Conservation (phyloP, 2,888 invertebrate species). For the Herminia tarsipennalis region DNA sequence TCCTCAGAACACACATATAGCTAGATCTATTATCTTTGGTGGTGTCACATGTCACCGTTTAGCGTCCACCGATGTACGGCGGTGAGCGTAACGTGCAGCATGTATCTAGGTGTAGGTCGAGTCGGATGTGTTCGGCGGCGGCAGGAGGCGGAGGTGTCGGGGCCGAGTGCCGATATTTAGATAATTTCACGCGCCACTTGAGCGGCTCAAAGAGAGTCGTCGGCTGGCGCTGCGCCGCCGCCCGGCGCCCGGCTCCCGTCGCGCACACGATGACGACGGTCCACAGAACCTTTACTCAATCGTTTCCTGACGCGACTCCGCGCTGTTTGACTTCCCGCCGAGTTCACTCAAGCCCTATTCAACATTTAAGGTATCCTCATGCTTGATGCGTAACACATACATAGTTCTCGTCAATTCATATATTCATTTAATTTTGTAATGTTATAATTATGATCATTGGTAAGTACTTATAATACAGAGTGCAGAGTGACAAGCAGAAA, state of each 20-base stretch:
- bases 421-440: too few species aligned
- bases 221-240: constrained; percentile 1
- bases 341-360: too few species aligned
- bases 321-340: too few species aligned
- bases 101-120: neutral
- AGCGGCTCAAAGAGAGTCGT: constrained; percentile 24
- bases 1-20: neutral
- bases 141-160: neutral
- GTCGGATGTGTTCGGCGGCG: neutral
- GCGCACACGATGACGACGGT: neutral
- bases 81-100: constrained; percentile 24
- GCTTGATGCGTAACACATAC: too few species aligned
- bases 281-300: neutral
- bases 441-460: too few species aligned
- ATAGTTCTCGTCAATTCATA: too few species aligned
- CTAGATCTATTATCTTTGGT: too few species aligned
- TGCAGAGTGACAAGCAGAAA: too few species aligned
- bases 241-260: neutral
- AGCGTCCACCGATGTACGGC: constrained; percentile 13
- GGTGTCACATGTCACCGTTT: too few species aligned
- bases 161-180: constrained; percentile 25
- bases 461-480: too few species aligned
- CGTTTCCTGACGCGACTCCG: neutral
- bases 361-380: too few species aligned
- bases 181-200: constrained; percentile 29